Base-by-base conservation (phyloP, 2,113 vertebrate species). In the Heliornis fulica region DNA sequence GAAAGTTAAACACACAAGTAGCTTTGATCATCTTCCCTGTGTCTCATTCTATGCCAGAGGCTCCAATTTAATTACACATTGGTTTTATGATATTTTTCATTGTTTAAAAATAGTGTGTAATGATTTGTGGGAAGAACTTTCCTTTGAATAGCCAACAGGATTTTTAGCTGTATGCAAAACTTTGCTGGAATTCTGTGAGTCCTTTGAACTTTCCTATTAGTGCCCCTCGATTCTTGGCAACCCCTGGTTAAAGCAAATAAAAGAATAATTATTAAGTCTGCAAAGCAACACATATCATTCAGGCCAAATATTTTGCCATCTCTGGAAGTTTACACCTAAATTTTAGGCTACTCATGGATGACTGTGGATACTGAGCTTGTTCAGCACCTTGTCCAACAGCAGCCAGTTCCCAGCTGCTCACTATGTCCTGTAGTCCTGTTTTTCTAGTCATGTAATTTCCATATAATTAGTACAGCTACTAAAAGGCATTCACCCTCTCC, bases 71-170 rank as follows among this genome's bases (percentile, higher is more conserved):
- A 78, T 66, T 60, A 40, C 13, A 32, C 3, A 3, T 5, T 4
- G 10, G 15, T 36, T 89, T 83, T 9, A 41, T 1, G 9, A 6
- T 6, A 12, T 32, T 50, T 66, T 80, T 45, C 16, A 4, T 43
- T 34, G 68, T 77, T 91, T 69, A 81, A 87, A 95, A 87, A 77
- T 13, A 84, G 3, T 22, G 11, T 2, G 11, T 2, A 51, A 40
- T 0, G 0, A 65, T 41, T 38, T 12, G 5, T 40, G n/a, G 31
- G 7, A 4, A 57, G 50, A 57, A 36, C 9, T 54, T 75, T 15
- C 50, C 69, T 57, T 45, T 23, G 34, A 63, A 40, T 9, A 31
- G 7, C 45, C 53, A 29, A 3, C 5, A 5, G 45, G 64, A 51
- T 68, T 60, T 46, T 65, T 15, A 69, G 22, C 32, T 1, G 7